Evolutionary conservation across 2,113 vertebrate genomes (phyloP).

Genomic region (Rana temporaria): DNA sequence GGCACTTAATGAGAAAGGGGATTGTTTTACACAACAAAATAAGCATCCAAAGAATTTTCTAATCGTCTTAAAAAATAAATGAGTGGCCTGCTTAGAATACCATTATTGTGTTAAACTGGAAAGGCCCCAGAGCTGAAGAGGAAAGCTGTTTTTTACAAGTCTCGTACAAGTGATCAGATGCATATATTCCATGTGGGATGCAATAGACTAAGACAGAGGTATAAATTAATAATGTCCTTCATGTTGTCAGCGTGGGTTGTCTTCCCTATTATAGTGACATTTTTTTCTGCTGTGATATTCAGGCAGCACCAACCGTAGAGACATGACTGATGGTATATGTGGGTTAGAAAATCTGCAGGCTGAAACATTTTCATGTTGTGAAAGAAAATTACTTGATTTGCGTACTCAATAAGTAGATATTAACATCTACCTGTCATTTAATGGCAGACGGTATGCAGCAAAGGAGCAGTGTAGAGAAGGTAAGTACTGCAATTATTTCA

Average conservation of each 20-base stretch:
- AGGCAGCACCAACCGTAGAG: background rate
- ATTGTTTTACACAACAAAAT: constrained; percentile 8
- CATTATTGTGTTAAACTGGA: background rate
- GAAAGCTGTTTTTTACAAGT: constrained; percentile 23
- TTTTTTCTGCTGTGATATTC: background rate
- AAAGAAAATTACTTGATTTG: no score
- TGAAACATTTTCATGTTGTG: no score
- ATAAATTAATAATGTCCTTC: constrained; percentile 37
- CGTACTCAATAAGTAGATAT: no score
- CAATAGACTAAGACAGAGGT: constrained; percentile 2
- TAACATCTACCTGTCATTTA: no score
- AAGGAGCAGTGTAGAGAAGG: no score
- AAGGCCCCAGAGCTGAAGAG: constrained; percentile 22
- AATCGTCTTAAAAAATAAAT: constrained; percentile 42
- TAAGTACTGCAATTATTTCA: no score
- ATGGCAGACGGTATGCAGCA: no score
- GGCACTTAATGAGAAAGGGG: background rate
- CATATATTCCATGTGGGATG: constrained; percentile 15
- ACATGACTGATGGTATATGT: background rate
- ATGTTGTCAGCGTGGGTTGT: constrained; percentile 1
- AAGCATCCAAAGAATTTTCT: constrained; percentile 37
- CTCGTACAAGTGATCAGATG: constrained; percentile 33
- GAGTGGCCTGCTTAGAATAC: constrained; percentile 16
- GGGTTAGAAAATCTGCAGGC: no score
- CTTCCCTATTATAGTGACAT: background rate